Evolutionary conservation across 2,113 vertebrate species (phyloP).

Genomic region (Oncorhynchus masou): DNA sequence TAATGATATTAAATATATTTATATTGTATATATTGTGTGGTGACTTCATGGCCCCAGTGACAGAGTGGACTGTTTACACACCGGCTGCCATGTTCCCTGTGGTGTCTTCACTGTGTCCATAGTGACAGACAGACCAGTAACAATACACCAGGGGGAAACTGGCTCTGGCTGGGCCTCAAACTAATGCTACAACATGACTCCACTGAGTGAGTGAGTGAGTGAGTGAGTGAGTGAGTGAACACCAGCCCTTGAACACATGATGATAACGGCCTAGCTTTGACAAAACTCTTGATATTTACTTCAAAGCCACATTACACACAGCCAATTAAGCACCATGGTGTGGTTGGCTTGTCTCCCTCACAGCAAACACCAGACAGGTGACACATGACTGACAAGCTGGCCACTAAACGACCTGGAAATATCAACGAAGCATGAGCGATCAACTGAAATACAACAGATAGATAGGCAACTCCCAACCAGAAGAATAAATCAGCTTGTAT

Average conservation of each 20-base stretch:
- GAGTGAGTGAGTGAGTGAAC: background rate
- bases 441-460: constrained; percentile 42
- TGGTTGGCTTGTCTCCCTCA: constrained; percentile 31
- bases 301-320: constrained; percentile 57
- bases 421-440: constrained; percentile 42
- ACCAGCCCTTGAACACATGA: constrained; percentile 18
- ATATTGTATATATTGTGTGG: too few species aligned
- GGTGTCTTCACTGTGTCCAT: too few species aligned
- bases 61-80: too few species aligned
- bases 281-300: constrained; percentile 60
- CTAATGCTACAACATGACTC: too few species aligned
- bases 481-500: too few species aligned
- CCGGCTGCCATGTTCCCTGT: too few species aligned
- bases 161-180: too few species aligned
- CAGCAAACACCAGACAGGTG: constrained; percentile 29
- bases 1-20: too few species aligned
- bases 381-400: constrained; percentile 30
- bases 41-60: too few species aligned
- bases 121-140: too few species aligned
- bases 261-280: constrained; percentile 46
- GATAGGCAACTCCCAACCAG: background rate
- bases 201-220: too few species aligned
- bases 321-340: constrained; percentile 50
- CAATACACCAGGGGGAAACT: too few species aligned
- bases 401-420: constrained; percentile 46